These are phyloP conservation scores for Actias luna DNA, from an alignment of 2,888 invertebrate species.

Conservation along the genomic window DNA sequence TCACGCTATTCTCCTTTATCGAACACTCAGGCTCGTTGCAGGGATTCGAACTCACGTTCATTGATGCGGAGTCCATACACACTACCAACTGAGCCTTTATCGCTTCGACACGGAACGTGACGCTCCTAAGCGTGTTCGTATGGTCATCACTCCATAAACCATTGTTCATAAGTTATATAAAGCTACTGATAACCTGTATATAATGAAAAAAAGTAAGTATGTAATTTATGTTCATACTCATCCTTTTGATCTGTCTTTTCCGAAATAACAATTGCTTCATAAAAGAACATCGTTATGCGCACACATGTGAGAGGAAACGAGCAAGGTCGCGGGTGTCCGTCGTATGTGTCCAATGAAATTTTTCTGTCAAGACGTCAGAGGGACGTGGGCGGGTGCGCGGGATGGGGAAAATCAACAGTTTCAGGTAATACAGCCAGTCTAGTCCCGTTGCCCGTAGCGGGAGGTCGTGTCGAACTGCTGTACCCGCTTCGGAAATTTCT, in stretches of 20 bases:
- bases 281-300: neutral
- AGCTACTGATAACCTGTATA: too few species aligned
- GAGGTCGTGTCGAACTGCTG: conserved; percentile 21
- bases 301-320: conserved; percentile 22
- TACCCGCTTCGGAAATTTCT: conserved; percentile 1
- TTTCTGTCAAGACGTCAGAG: conserved; percentile 40
- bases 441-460: conserved; percentile 22
- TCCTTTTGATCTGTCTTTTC: neutral
- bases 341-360: conserved; percentile 43
- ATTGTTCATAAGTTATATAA: too few species aligned
- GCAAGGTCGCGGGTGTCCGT: conserved; percentile 28
- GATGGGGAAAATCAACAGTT: conserved; percentile 39
- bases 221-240: neutral
- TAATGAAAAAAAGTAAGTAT: neutral
- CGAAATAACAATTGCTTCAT: neutral
- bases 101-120: too few species aligned
- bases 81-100: too few species aligned
- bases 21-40: too few species aligned
- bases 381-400: conserved; percentile 20
- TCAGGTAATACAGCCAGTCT: conserved; percentile 36
- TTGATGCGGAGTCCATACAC: too few species aligned
- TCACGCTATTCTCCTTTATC: too few species aligned
- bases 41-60: too few species aligned
- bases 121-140: too few species aligned
- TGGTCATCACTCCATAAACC: too few species aligned